phyloP scores from a whole-genome alignment of 1,140 invertebrate genomes.

The Drosophila nebulosa region DNA sequence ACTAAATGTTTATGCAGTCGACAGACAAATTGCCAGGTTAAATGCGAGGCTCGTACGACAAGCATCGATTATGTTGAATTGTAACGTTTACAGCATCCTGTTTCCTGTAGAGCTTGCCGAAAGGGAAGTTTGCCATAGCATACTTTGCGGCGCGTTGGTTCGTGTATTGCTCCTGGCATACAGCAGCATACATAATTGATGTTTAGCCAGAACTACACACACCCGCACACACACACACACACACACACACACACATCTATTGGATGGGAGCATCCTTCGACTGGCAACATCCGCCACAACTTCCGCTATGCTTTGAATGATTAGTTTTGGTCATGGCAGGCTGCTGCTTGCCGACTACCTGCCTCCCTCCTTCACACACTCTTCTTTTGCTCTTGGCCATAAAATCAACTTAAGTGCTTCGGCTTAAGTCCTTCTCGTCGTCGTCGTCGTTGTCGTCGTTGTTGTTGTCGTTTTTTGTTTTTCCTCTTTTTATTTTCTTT shows the following conservation, averaged over 20 bases:
- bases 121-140: constrained; percentile 63
- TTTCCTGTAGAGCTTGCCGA: constrained; percentile 58
- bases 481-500: constrained; percentile 17
- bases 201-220: constrained; percentile 42
- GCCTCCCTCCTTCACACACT: not conserved
- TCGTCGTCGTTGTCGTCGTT: not conserved
- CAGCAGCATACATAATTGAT: constrained; percentile 76
- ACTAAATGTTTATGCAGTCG: constrained; percentile 71
- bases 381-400: constrained; percentile 29
- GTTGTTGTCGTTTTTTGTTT: constrained; percentile 1
- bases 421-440: constrained; percentile 11
- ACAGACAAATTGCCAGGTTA: constrained; percentile 72
- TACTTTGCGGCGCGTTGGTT: constrained; percentile 71
- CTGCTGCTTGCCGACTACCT: not conserved
- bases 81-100: constrained; percentile 75
- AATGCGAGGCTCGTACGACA: constrained; percentile 73
- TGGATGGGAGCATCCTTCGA: constrained; percentile 24
- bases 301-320: constrained; percentile 63
- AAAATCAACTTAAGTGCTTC: constrained; percentile 54
- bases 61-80: constrained; percentile 78
- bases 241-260: not conserved
- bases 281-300: constrained; percentile 56
- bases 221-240: too few relatives aligned
- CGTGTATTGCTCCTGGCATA: constrained; percentile 61
- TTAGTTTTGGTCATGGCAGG: constrained; percentile 61